Conservation (phyloP, 2,797 vertebrate species). For the Amblyopsis hoosieri region DNA sequence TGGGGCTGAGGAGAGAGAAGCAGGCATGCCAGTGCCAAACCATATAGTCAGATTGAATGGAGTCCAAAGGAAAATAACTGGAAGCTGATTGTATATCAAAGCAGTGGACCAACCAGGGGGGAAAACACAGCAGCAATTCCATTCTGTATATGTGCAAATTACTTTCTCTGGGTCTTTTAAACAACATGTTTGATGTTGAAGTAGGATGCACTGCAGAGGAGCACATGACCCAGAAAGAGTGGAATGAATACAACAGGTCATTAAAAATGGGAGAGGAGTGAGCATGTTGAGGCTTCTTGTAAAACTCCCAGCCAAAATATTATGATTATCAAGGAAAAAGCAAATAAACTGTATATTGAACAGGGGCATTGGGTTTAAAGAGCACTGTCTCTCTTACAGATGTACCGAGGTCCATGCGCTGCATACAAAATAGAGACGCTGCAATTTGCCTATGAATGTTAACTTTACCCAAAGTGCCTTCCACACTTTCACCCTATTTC, state of each 20-base stretch:
- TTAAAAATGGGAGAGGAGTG: constrained; percentile 24
- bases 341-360: neutral
- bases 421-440: constrained; percentile 53
- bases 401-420: constrained; percentile 54
- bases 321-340: constrained; percentile 30
- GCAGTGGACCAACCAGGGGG: neutral
- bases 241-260: constrained; percentile 39
- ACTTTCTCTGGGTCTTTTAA: constrained; percentile 27
- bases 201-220: constrained; percentile 5
- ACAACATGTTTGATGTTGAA: constrained; percentile 22
- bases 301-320: constrained; percentile 44
- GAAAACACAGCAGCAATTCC: constrained; percentile 22
- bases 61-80: constrained; percentile 25
- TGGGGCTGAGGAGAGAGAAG: constrained; percentile 27
- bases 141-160: constrained; percentile 32
- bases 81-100: constrained; percentile 44
- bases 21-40: constrained; percentile 28
- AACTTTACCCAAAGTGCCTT: constrained; percentile 36
- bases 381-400: constrained; percentile 44
- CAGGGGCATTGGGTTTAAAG: constrained; percentile 36
- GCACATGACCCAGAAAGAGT: constrained; percentile 51
- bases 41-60: constrained; percentile 26
- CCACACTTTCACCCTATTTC: constrained; percentile 29
- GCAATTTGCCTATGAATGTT: constrained; percentile 43
- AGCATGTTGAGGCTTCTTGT: constrained; percentile 32